Evolutionary conservation across 2,797 vertebrate species (phyloP).

Genomic region (Manis pentadactyla): DNA sequence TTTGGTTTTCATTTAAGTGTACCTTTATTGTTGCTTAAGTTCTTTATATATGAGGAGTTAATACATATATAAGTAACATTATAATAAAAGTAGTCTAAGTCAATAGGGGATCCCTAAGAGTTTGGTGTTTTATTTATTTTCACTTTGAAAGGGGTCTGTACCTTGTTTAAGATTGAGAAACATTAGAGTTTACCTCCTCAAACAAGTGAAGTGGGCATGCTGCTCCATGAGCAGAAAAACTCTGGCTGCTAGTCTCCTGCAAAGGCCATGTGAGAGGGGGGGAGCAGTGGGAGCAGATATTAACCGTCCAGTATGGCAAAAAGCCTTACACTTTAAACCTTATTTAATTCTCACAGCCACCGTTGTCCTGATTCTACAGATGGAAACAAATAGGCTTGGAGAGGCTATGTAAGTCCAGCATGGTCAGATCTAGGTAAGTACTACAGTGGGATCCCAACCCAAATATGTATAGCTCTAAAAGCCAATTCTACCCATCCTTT

Average conservation of each 20-base stretch:
- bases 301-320: neutral
- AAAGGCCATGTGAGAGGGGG: neutral
- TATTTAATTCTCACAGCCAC: neutral
- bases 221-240: neutral
- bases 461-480: neutral
- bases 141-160: neutral
- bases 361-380: neutral
- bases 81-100: neutral
- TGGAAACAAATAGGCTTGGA: neutral
- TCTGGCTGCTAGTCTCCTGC: neutral
- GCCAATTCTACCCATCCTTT: neutral
- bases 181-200: neutral
- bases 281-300: neutral
- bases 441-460: neutral
- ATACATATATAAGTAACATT: neutral
- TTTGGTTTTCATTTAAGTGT: constrained; percentile 20
- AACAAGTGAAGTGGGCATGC: neutral
- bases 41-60: neutral
- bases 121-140: neutral
- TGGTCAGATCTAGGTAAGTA: neutral
- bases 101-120: neutral
- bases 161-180: neutral
- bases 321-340: neutral
- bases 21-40: neutral
- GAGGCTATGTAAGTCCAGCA: neutral